Evolutionary conservation across 2,113 vertebrate species (phyloP).

Genomic region (Tupaia tana): DNA sequence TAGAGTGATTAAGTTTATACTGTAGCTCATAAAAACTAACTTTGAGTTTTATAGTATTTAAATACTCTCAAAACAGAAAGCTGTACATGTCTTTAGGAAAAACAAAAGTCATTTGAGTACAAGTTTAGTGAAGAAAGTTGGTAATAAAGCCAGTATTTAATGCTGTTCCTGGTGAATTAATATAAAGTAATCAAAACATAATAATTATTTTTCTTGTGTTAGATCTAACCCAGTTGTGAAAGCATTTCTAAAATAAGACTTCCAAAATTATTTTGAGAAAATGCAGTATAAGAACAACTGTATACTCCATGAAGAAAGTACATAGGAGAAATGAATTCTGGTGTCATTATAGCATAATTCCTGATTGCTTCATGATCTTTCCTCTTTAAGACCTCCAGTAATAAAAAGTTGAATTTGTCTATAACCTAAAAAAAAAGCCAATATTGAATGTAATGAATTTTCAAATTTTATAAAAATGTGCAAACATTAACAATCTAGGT

Average conservation of each 20-base stretch:
- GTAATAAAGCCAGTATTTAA: background rate
- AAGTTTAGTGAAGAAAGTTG: constrained; percentile 18
- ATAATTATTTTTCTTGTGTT: background rate
- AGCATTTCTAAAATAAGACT: background rate
- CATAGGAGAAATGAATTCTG: background rate
- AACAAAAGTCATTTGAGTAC: background rate
- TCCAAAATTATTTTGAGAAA: constrained; percentile 47
- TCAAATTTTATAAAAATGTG: constrained; percentile 21
- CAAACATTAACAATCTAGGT: background rate
- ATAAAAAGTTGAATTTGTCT: constrained; percentile 2
- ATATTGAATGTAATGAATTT: constrained; percentile 28
- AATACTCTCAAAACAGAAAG: background rate
- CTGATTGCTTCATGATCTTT: background rate
- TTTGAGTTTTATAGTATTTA: constrained; percentile 14
- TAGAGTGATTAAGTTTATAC: background rate
- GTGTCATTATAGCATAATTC: background rate
- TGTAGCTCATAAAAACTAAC: background rate
- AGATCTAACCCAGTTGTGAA: constrained; percentile 11
- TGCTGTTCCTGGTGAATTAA: constrained; percentile 20
- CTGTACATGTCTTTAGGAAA: background rate
- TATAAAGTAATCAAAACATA: background rate
- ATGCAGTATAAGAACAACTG: background rate
- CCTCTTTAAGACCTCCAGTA: background rate
- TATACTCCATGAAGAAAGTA: background rate
- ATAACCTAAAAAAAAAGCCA: background rate